Conservation (phyloP, 2,888 invertebrate species). For the Calameuta idolon region DNA sequence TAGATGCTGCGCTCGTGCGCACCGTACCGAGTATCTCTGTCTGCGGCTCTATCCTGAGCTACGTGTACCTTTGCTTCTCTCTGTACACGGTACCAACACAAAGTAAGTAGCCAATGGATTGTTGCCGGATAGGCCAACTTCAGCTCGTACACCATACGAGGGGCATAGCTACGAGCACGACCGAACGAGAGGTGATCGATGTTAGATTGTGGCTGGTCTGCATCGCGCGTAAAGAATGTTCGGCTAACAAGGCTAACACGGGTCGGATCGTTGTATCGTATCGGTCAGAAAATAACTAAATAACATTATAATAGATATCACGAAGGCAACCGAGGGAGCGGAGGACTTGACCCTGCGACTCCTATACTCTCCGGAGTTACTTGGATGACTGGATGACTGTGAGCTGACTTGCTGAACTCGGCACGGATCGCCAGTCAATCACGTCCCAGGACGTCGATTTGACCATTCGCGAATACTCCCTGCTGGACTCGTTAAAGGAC, state of each 20-base stretch:
- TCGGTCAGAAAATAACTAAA: slow-evolving; percentile 41
- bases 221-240: slow-evolving; percentile 44
- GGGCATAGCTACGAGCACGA: not conserved
- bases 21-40: not conserved
- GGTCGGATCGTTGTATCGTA: slow-evolving; percentile 33
- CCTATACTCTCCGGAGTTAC: not conserved
- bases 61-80: not conserved
- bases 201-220: slow-evolving; percentile 27
- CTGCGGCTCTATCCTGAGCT: not conserved
- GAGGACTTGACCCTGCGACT: slow-evolving; percentile 3
- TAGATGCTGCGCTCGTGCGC: slow-evolving; percentile 11
- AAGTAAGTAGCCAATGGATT: not conserved
- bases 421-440: not conserved
- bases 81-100: not conserved
- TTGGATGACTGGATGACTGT: not conserved
- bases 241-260: slow-evolving; percentile 49
- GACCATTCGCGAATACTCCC: not conserved
- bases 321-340: slow-evolving; percentile 24
- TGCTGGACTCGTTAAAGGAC: not conserved
- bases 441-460: not conserved
- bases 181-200: slow-evolving; percentile 23
- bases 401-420: not conserved
- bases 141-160: slow-evolving; percentile 5
- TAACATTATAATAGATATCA: slow-evolving; percentile 40
- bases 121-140: not conserved